Conservation (phyloP, 2,888 invertebrate genomes). For the Dolichopus griseipennis region DNA sequence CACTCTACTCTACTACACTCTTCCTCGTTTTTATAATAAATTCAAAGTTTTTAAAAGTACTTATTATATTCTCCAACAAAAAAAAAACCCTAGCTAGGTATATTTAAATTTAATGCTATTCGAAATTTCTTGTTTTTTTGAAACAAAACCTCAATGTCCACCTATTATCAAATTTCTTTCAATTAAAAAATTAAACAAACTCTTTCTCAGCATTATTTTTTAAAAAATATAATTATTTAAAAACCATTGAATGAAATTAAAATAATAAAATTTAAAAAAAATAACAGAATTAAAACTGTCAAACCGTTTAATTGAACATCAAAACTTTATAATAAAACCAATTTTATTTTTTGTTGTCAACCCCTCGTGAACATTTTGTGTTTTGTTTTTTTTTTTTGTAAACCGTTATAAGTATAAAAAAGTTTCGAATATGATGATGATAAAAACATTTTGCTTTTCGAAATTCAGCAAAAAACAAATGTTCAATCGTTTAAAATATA, state of each 20-base stretch:
- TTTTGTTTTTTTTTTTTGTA: not conserved
- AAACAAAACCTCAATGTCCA: no score
- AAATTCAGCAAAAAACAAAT: not conserved
- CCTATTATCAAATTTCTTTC: no score
- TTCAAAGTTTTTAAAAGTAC: no score
- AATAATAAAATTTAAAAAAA: not conserved
- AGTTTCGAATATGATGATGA: not conserved
- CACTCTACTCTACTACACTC: no score
- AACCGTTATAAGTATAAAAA: not conserved
- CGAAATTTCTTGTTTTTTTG: no score
- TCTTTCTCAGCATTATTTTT: no score
- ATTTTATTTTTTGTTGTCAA: not conserved
- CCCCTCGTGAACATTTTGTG: no score
- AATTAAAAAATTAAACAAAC: no score
- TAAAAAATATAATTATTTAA: not conserved
- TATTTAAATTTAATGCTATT: no score
- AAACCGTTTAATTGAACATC: conserved; percentile 3
- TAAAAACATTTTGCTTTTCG: not conserved
- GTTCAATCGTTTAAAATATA: not conserved
- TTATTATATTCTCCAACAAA: no score
- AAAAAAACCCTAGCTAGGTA: no score
- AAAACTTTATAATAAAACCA: conserved; percentile 3
- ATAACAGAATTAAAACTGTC: not conserved
- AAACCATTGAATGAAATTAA: not conserved
- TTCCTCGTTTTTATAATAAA: no score